These are phyloP conservation scores for Spinus pinus DNA, from an alignment of 2,797 vertebrate genomes.

Conservation along the genomic window DNA sequence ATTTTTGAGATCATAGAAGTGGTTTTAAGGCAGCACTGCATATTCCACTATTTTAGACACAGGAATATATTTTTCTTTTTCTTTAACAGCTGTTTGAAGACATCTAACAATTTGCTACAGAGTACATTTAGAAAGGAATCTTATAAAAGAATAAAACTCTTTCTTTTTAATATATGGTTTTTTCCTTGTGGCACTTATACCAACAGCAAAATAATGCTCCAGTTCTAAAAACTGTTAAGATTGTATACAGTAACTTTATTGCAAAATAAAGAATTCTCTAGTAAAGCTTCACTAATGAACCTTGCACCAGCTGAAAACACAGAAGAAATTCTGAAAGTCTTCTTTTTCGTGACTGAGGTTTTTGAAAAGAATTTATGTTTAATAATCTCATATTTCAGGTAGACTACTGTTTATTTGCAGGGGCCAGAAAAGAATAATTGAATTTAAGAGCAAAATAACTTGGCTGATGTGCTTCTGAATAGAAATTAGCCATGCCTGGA, in stretches of 20 bases:
- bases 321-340: background rate
- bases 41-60: background rate
- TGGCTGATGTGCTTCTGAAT: background rate
- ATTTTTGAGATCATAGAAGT: background rate
- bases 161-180: background rate
- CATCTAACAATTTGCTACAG: background rate
- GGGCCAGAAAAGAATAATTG: background rate
- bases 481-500: background rate
- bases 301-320: background rate
- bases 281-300: background rate
- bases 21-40: conserved; percentile 4
- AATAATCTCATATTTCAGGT: background rate
- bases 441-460: background rate
- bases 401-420: background rate
- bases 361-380: background rate
- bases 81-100: background rate
- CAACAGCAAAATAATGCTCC: background rate
- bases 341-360: background rate
- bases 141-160: background rate
- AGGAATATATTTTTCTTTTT: background rate
- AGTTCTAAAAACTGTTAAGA: background rate
- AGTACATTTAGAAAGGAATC: background rate
- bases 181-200: background rate
- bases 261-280: background rate
- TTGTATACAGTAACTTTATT: background rate